Evolutionary conservation across 2,888 invertebrate genomes (phyloP).

Genomic region (Xylota sylvarum): DNA sequence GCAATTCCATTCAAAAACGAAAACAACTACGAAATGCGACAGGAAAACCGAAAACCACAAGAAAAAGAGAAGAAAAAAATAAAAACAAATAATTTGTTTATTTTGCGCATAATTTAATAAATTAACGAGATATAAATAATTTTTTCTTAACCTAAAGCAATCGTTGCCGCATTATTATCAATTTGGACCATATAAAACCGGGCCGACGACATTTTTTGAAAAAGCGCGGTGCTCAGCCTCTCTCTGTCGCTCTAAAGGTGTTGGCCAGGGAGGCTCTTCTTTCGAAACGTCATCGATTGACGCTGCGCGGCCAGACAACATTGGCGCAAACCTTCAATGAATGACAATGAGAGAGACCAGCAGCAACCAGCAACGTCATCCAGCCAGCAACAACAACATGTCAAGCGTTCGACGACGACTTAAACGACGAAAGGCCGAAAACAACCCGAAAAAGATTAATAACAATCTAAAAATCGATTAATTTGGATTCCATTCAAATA

Average conservation of each 20-base stretch:
- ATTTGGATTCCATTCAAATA: slow-evolving; percentile 76
- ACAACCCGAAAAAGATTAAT: slow-evolving; percentile 71
- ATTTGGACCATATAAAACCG: slow-evolving; percentile 49
- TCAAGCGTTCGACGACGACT: slow-evolving; percentile 16
- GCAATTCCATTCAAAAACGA: slow-evolving; percentile 40
- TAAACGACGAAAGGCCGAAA: slow-evolving; percentile 47
- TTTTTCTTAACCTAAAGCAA: slow-evolving; percentile 45
- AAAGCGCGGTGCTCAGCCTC: not conserved
- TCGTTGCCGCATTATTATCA: slow-evolving; percentile 53
- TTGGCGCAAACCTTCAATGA: slow-evolving; percentile 56
- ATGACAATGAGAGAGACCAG: slow-evolving; percentile 37
- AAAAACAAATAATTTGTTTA: slow-evolving; percentile 52
- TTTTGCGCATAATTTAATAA: slow-evolving; percentile 62
- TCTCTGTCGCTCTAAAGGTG: slow-evolving; percentile 18
- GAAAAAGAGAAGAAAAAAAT: slow-evolving; percentile 16
- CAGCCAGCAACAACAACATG: slow-evolving; percentile 31
- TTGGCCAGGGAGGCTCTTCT: slow-evolving; percentile 6
- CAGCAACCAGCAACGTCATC: slow-evolving; percentile 18
- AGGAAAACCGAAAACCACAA: slow-evolving; percentile 23
- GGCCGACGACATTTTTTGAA: slow-evolving; percentile 49
- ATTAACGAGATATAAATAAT: slow-evolving; percentile 56
- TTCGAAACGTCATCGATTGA: slow-evolving; percentile 49
- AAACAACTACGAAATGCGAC: slow-evolving; percentile 1
- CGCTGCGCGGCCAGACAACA: slow-evolving; percentile 44
- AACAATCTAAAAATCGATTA: slow-evolving; percentile 75